Conservation (phyloP, 2,113 vertebrate species). For the Nesogale talazaci region DNA sequence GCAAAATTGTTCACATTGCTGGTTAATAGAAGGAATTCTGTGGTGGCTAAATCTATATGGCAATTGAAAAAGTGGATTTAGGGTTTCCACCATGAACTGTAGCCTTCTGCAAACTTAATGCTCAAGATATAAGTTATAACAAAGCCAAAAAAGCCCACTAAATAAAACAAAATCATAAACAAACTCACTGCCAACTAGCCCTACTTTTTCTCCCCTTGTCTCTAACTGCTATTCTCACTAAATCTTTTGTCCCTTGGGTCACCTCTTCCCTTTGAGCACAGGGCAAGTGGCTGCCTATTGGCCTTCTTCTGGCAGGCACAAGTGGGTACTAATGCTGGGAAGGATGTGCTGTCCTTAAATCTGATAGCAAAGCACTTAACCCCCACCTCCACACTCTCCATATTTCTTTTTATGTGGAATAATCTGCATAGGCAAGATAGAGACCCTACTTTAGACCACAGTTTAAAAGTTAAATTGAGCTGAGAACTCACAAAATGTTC, state of each 20-base stretch:
- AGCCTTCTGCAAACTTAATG: too few relatives aligned
- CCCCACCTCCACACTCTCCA: neutral
- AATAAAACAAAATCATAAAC: too few relatives aligned
- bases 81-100: too few relatives aligned
- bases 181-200: neutral
- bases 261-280: conserved; percentile 20
- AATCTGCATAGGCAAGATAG: neutral
- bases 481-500: neutral
- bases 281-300: conserved; percentile 49
- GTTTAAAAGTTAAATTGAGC: conserved; percentile 31
- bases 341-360: conserved; percentile 72
- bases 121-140: too few relatives aligned
- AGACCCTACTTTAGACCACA: neutral
- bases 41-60: too few relatives aligned
- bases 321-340: conserved; percentile 76
- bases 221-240: neutral
- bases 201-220: neutral
- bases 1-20: too few relatives aligned
- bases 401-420: conserved; percentile 44
- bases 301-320: conserved; percentile 69
- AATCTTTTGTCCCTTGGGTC: neutral
- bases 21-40: too few relatives aligned
- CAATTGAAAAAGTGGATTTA: too few relatives aligned
- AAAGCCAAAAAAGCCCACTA: too few relatives aligned
- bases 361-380: conserved; percentile 65